Conservation (phyloP, 2,888 invertebrate species). For the Idaea straminata region DNA sequence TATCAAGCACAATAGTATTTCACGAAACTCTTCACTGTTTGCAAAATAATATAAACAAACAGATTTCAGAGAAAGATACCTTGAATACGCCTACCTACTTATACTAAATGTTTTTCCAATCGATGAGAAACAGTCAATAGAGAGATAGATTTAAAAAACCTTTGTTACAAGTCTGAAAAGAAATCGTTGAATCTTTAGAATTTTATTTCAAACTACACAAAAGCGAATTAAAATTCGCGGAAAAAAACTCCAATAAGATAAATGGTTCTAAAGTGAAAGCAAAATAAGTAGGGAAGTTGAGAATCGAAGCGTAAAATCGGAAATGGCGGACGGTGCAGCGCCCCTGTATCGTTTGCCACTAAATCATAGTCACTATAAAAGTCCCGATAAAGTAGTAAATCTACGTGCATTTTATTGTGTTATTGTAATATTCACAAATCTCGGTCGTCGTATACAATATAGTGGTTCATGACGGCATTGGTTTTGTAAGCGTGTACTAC, state of each 20-base stretch:
- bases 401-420: constrained; percentile 64
- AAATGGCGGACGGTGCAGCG: constrained; percentile 59
- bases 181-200: not conserved
- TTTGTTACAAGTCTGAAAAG: not conserved
- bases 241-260: constrained; percentile 27
- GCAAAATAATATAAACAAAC: too few species aligned
- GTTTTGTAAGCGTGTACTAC: not conserved
- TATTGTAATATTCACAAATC: constrained; percentile 55
- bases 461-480: constrained; percentile 7
- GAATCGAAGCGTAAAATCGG: constrained; percentile 68
- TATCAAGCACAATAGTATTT: too few species aligned
- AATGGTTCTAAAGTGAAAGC: constrained; percentile 34
- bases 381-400: constrained; percentile 71
- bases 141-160: not conserved
- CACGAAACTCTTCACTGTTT: too few species aligned
- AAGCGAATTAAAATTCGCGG: constrained; percentile 4
- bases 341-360: constrained; percentile 63
- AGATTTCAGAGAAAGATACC: too few species aligned
- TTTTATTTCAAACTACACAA: constrained; percentile 3
- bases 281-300: constrained; percentile 48
- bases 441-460: constrained; percentile 27
- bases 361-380: constrained; percentile 74
- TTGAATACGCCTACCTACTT: not conserved
- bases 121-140: not conserved
- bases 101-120: not conserved